Evolutionary conservation across 2,797 vertebrate species (phyloP).

Genomic region (Phalanger gymnotis): DNA sequence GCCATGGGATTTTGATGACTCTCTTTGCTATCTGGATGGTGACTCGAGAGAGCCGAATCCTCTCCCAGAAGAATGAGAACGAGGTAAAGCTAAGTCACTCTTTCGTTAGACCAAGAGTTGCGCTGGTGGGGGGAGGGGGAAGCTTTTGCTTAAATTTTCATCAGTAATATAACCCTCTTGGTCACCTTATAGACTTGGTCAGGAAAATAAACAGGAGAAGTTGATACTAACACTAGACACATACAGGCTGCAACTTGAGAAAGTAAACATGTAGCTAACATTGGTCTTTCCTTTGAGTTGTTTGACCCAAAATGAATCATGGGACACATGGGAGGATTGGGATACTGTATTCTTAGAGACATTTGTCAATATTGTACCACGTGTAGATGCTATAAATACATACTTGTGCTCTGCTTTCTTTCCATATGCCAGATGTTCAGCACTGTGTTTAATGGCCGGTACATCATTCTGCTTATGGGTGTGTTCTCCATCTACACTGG

Average conservation of each 20-base stretch:
- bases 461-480: conserved; percentile 98
- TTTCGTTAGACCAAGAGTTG: neutral
- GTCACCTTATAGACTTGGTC: conserved; percentile 4
- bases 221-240: neutral
- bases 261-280: conserved; percentile 8
- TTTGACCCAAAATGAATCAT: neutral
- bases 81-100: conserved; percentile 88
- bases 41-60: conserved; percentile 93
- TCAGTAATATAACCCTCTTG: neutral
- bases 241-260: neutral
- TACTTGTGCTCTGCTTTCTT: conserved; percentile 41
- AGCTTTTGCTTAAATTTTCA: conserved; percentile 14
- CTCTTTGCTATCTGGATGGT: conserved; percentile 96
- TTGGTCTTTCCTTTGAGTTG: neutral
- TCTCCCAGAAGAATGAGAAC: conserved; percentile 96
- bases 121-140: neutral
- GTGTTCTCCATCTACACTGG: conserved; percentile 97
- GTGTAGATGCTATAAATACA: neutral
- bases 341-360: neutral
- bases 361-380: neutral
- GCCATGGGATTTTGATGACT: conserved; percentile 96
- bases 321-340: neutral
- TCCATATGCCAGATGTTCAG: conserved; percentile 91
- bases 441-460: conserved; percentile 95
- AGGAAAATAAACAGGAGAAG: conserved; percentile 4